phyloP scores from a whole-genome alignment of 1,140 invertebrate species.

The Scaptomyza graminum region DNA sequence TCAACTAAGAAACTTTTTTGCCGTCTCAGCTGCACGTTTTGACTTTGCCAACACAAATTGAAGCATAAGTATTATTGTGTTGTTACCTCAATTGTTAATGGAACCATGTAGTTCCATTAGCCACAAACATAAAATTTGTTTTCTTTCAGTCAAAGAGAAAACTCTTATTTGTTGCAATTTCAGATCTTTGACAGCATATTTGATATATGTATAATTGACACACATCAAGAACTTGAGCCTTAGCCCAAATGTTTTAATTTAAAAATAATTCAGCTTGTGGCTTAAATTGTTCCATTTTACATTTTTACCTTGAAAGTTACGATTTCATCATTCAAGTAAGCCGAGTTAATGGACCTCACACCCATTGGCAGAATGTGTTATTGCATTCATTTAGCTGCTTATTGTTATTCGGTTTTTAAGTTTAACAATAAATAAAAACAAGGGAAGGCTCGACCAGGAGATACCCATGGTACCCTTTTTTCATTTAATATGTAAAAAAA shows the following conservation, averaged over 20 bases:
- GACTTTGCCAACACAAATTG: neutral
- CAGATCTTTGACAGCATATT: neutral
- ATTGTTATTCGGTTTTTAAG: conserved; percentile 3
- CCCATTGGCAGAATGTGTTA: conserved; percentile 5
- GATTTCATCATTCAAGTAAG: neutral
- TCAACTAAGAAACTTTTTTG: neutral
- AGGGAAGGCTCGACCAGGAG: no score
- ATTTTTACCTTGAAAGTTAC: neutral
- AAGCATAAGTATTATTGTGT: conserved; percentile 21
- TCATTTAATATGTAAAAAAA: no score
- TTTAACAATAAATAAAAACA: neutral
- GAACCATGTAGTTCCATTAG: conserved; percentile 12
- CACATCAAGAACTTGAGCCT: neutral
- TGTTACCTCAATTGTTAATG: conserved; percentile 9
- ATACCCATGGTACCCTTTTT: no score
- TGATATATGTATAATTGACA: neutral
- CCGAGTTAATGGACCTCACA: conserved; percentile 14
- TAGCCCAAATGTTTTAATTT: neutral
- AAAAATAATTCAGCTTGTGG: neutral
- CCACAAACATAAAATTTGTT: neutral
- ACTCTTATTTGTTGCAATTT: no score
- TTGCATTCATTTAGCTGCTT: conserved; percentile 5
- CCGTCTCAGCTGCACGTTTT: neutral
- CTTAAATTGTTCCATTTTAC: neutral
- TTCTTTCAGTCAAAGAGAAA: conserved; percentile 2